These are phyloP conservation scores for Pseudoatta argentina DNA, from an alignment of 1,140 invertebrate genomes.

Conservation along the genomic window DNA sequence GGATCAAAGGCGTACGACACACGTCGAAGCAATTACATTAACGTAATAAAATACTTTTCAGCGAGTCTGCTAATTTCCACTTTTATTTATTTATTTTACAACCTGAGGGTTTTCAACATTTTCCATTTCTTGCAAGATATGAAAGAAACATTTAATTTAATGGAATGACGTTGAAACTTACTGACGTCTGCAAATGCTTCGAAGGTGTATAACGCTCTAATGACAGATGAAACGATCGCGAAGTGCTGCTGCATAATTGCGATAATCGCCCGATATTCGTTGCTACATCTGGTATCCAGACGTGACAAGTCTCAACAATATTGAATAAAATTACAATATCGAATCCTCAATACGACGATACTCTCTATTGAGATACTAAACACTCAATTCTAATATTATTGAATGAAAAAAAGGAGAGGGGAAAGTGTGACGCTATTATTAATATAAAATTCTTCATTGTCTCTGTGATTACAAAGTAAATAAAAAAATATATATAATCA, in stretches of 20 bases:
- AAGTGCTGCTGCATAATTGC: slow-evolving; percentile 66
- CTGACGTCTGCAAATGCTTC: slow-evolving; percentile 5
- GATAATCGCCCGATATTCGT: slow-evolving; percentile 7
- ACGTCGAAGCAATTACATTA: not conserved
- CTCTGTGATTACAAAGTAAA: not conserved
- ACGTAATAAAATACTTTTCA: not conserved
- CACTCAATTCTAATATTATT: slow-evolving; percentile 9
- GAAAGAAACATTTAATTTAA: not conserved
- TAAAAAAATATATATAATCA: not conserved
- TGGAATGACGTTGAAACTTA: slow-evolving; percentile 21
- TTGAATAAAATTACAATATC: slow-evolving; percentile 55
- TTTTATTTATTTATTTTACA: not conserved
- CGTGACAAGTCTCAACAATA: slow-evolving; percentile 7
- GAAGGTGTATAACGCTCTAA: slow-evolving; percentile 49
- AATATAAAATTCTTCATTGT: slow-evolving; percentile 25
- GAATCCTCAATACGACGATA: slow-evolving; percentile 23
- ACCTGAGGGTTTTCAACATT: not conserved
- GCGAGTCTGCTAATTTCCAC: not conserved
- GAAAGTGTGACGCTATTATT: not conserved
- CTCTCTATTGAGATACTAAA: slow-evolving; percentile 25
- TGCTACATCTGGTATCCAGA: slow-evolving; percentile 67
- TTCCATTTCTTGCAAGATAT: not conserved
- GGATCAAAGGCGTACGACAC: not conserved
- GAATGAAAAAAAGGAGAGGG: not conserved
- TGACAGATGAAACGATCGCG: slow-evolving; percentile 31